Evolutionary conservation across 2,113 vertebrate species (phyloP), one percentile per base, ranked within the genome.

Genomic region (Cavia porcellus): DNA sequence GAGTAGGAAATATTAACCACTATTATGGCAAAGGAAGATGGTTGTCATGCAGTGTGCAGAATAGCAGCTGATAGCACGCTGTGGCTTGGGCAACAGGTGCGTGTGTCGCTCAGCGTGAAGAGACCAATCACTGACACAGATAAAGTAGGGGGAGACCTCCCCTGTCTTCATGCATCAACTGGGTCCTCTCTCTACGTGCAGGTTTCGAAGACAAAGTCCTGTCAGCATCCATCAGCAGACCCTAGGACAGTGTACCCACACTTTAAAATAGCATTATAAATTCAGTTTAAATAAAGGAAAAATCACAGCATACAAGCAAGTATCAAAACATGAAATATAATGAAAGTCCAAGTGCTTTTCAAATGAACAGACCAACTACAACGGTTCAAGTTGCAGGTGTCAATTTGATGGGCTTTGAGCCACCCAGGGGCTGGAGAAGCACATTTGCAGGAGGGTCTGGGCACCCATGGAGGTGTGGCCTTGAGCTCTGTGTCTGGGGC

Each of bases 201-300:
- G 30, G 13, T 64, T 35, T 47, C 17, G 82, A 94, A 55, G 17
- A 64, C 24, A 75, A 79, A 35, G 42, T 82, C 38, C 35, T 92
- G 83, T 7, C 38, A 38, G 38, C 38, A 38, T 38, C 2, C 38
- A 38, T 38, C 38, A 38, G 38, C 38, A 38, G 38, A 38, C 38
- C 38, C 38, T 38, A 38, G 38, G 38, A 38, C 38, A 38, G 38
- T 38, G 38, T 38, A 38, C 38, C 38, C 38, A 38, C 38, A 64
- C 10, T 94, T 68, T 72, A 89, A 86, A 92, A 83, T 47, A n/a
- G 14, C 14, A 91, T 14, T 28, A 61, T 70, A 83, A 86, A 72
- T 79, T 92, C 11, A 86, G 89, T 55, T 90, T 80, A 89, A 94
- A 94, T 80, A 95, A 38, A 70, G 24, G 88, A 92, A 86, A 82